Evolutionary conservation across 2,113 vertebrate genomes (phyloP), one percentile per base, ranked within the genome.

Genomic region (Odontesthes bonariensis): DNA sequence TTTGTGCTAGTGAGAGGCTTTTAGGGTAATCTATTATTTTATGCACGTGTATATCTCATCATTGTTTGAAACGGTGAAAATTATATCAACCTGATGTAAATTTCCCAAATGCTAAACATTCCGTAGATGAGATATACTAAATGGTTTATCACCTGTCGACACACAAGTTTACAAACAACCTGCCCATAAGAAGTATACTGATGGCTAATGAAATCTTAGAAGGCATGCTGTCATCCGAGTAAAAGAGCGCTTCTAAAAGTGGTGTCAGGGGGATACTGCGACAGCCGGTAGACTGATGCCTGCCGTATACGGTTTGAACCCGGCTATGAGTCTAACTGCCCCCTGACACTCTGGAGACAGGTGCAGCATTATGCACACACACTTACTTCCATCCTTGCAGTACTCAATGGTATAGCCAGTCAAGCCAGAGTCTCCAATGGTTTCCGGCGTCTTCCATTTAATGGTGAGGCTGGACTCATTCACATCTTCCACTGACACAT

Each of bases 301-400:
- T 13, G 76, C 90, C 89, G 75, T 90, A 92, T 89, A 92, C 79
- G 86, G 89, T 67, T 76, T 73, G 80, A 57, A 76, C 68, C 61
- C 51, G 2, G 78, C 78, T 72, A 81, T 61, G 77, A 90, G 82
- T 91, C 83, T 76, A 85, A 89, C 78, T 91, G 79, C 71, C 90
- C 82, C 79, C 49, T 90, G 92, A 91, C 89, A 84, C 83, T 71
- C 67, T 0, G 52, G 23, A 17, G 89, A 93, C 93, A 94, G 93
- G 89, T 94, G 93, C 91, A 83, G 81, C 35, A 44, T 32, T 44
- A 6, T 44, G 27, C 52, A 47, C 38, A 79, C 27, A 53, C 57
- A 88, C 96, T 87, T 91, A 98, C 97, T 94, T 94, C 96, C 96
- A 79, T 97, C 95, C 85, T 94, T 94, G 93, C 95, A 85, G 89